Evolutionary conservation across 1,140 invertebrate genomes (phyloP), one percentile per base, ranked within the genome.

Genomic region (Drosophila baimaii): DNA sequence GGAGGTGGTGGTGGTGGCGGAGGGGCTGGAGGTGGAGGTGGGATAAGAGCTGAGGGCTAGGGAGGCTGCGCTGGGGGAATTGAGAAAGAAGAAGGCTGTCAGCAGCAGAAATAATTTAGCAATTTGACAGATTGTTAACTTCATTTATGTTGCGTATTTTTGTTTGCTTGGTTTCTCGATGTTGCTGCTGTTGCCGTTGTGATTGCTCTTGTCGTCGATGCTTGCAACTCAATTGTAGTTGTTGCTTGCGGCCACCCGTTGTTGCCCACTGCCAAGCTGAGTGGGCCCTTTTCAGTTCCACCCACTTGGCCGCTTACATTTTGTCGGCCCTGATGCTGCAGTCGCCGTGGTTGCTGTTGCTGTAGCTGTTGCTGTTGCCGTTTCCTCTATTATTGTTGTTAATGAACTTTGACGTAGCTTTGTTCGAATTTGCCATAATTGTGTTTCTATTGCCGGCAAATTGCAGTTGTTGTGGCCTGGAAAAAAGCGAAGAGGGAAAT

Each of bases 71-170:
- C 75, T 69, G 49, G 63, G 79, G 79, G 77, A 89, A 89, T 86
- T 81, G 74, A 77, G 77, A 77, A 91, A 81, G 90, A 81, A 91
- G 78, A 89, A 90, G 83, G 90, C 90, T 90, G 90, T 91, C 90
- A 90, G 75, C 90, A 91, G 90, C 90, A 91, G 90, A 91, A 91
- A 89, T 90, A 91, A 90, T 91, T 91, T 91, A 90, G 78, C 81
- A 91, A 89, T 89, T 83, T 91, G 90, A 91, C 86, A 89, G 86
- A 81, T 89, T 90, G 90, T 89, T 89, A 91, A 91, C 90, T 91
- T 91, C 90, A 91, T 91, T 91, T 91, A 91, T 88, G 84, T 89
- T 89, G 72, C 71, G 83, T 85, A 81, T 86, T 82, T 77, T 85
- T 71, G 44, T 76, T 70, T 71, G 44, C 71, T 70, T 79, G 69